Base-by-base conservation (phyloP, 2,888 invertebrate species). In the Sicus ferrugineus region DNA sequence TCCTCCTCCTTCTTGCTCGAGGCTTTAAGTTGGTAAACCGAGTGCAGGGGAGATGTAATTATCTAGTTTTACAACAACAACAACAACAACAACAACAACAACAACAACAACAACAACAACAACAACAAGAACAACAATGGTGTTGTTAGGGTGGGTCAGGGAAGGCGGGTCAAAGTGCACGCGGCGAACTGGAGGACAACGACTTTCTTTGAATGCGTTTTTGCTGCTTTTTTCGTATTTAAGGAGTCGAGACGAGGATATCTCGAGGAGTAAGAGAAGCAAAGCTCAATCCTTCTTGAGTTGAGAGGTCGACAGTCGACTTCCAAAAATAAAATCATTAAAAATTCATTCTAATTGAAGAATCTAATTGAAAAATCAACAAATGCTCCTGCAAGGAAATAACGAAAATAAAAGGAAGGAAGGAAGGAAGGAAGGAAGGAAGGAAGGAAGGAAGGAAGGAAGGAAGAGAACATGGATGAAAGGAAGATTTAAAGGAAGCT, bases 81-180 rank as follows among this genome's bases (percentile, higher is more conserved):
- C 48, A 69, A 26, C 64, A 68, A 30, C 54, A 11, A 21, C 21
- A 61, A n/a, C 23, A 46, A 56, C 42, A 34, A 56, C 19, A 58
- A 59, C 38, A 28, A 6, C 21, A 67, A 5, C 38, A 64, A 64
- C n/a, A n/a, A 48, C 23, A 28, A 50, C 19, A n/a, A 59, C 31
- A 58, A 69, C 48, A 69, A 26, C 64, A 68, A 30, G 42, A 11
- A 21, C 21, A 61, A n/a, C 23, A 46, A 56, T 30, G 26, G 58
- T n/a, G 48, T 50, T 42, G 19, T 3, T 23, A 67, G 3, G n/a
- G 48, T 50, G 9, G 38, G n/a, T 59, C 52, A 48, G 34, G 26
- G 42, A 14, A 7, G 61, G 11, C 42, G 38, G 38, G 14, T 38
- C 16, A 34, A 38, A 61, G n/a, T n/a, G n/a, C n/a, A n/a, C n/a